Evolutionary conservation across 2,797 vertebrate genomes (phyloP), one percentile per base, ranked within the genome.

Genomic region (Neosilurus hyrtlii): DNA sequence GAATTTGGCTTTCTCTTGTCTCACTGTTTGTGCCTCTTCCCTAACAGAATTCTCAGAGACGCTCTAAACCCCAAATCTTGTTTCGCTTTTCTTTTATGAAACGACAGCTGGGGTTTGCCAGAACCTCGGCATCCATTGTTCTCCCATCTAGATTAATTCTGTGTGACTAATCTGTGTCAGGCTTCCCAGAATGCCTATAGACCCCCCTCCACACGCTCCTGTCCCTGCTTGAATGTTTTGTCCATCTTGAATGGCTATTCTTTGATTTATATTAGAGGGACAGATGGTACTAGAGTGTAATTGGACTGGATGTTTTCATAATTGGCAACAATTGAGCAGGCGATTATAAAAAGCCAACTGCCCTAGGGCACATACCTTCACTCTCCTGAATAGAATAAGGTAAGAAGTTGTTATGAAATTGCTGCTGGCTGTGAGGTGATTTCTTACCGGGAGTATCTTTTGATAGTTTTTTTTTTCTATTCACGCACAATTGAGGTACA

Each of bases 131-230:
- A 85, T 91, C 95, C 94, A 96, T 98, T 99, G 97, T 99, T 96
- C 93, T 93, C 88, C 78, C 90, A 93, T 94, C 93, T 95, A 89
- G 95, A 97, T 98, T 97, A 97, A 96, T 97, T 96, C 96, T 94
- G 94, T 96, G 96, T 97, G 96, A 97, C 97, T 98, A 98, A 98
- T 98, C 96, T 96, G 93, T 94, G 95, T 94, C 95, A 95, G 95
- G 95, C 95, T 97, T 97, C 96, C 96, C 97, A 97, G 95, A 96
- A 96, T 96, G 96, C 92, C 91, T 90, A 90, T 89, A 89, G 88
- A 90, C 88, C 86, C 92, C 81, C 77, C 83, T 90, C 74, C 82
- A 83, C 22, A 14, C 20, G 16, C 49, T 70, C 82, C 77, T 81
- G 49, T 76, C 84, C 80, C 79, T 80, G 70, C 80, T 81, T 81